These are phyloP conservation scores for Panthera tigris DNA, from an alignment of 2,113 vertebrate species.

Conservation along the genomic window DNA sequence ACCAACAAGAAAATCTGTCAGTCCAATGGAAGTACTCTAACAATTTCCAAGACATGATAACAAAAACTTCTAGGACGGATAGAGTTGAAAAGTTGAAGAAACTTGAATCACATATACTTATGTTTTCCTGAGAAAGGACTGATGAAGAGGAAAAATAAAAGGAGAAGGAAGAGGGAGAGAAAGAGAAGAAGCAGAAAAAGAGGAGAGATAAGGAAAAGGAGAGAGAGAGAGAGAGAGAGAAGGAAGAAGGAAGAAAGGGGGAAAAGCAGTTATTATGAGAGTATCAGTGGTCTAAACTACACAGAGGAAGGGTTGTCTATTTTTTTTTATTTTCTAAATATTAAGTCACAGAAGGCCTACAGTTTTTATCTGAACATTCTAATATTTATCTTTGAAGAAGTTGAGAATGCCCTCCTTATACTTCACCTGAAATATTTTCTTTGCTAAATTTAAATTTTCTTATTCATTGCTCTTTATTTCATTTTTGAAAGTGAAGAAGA, in stretches of 20 bases:
- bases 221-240: too few species aligned
- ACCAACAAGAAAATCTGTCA: background rate
- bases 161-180: background rate
- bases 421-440: background rate
- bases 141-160: background rate
- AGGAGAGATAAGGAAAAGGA: background rate
- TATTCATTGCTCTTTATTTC: background rate
- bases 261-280: background rate
- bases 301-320: background rate
- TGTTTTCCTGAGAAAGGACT: background rate
- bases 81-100: background rate
- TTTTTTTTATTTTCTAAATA: background rate
- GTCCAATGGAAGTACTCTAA: background rate
- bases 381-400: background rate
- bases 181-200: background rate
- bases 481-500: background rate
- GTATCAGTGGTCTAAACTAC: background rate
- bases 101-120: too few species aligned
- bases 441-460: background rate
- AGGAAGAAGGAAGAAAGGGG: fast-evolving
- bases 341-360: background rate
- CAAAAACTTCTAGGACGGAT: background rate
- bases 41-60: background rate
- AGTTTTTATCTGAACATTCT: background rate
- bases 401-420: background rate